Conservation (phyloP, 1,140 invertebrate genomes). For the Nomia melanderi region DNA sequence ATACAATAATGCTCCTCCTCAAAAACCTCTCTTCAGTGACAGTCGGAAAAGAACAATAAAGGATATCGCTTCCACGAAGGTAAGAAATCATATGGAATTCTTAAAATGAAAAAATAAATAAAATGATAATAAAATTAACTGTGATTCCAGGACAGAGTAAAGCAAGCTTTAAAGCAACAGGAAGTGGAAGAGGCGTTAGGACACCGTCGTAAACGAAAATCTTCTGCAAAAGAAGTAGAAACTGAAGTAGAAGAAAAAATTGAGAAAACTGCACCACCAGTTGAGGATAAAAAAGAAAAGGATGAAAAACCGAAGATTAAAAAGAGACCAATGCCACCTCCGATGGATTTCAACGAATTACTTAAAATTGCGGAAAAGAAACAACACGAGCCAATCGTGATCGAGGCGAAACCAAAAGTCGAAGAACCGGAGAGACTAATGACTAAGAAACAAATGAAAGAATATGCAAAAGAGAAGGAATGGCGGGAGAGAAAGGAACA, state of each 20-base stretch:
- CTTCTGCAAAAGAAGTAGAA: constrained; percentile 40
- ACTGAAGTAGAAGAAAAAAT: constrained; percentile 55
- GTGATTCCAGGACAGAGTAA: constrained; percentile 83
- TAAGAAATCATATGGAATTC: constrained; percentile 49
- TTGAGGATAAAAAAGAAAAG: constrained; percentile 63
- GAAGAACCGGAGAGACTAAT: constrained; percentile 86
- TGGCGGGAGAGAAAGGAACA: constrained; percentile 81
- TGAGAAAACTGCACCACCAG: constrained; percentile 43
- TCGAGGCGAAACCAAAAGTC: constrained; percentile 83
- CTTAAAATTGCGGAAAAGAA: constrained; percentile 91
- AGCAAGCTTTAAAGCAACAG: constrained; percentile 87
- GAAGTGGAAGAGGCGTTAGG: constrained; percentile 87
- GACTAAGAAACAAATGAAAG: constrained; percentile 90
- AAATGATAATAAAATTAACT: background rate
- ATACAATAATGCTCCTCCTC: constrained; percentile 86
- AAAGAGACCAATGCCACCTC: constrained; percentile 83
- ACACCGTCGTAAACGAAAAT: constrained; percentile 85
- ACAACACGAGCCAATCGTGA: constrained; percentile 88
- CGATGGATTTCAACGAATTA: constrained; percentile 87
- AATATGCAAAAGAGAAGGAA: constrained; percentile 84
- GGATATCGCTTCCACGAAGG: constrained; percentile 81
- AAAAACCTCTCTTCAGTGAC: constrained; percentile 79
- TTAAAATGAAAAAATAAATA: too few relatives aligned
- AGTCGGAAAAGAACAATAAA: constrained; percentile 77
- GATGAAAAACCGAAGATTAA: constrained; percentile 83